These are phyloP conservation scores for Ciconia stormi DNA, from an alignment of 2,113 vertebrate genomes.

Conservation along the genomic window DNA sequence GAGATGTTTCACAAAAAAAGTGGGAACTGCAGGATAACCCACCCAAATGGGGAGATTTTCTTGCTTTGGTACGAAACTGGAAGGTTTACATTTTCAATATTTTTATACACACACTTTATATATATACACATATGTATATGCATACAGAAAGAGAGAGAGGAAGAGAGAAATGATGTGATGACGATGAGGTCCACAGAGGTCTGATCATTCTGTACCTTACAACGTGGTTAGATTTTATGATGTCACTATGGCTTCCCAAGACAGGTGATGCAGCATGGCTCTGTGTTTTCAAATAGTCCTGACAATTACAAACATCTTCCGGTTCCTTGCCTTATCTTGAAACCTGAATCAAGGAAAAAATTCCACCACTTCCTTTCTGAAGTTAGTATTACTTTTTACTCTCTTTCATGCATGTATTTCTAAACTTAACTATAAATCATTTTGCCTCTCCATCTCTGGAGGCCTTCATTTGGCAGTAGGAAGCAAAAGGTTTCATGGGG, in stretches of 20 bases:
- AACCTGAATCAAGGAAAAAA: neutral
- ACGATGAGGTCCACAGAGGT: neutral
- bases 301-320: neutral
- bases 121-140: neutral
- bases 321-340: neutral
- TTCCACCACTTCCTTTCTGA: neutral
- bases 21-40: neutral
- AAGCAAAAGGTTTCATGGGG: neutral
- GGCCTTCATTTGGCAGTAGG: neutral
- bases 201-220: neutral
- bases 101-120: neutral
- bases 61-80: neutral
- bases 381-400: neutral
- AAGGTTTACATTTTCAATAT: neutral
- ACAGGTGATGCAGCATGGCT: neutral
- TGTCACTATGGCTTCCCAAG: neutral
- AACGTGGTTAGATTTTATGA: neutral
- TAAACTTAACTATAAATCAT: neutral
- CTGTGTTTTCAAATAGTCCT: neutral
- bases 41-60: neutral
- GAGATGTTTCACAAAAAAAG: neutral
- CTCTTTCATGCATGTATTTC: neutral
- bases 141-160: neutral
- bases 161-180: neutral
- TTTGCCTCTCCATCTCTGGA: neutral